These are phyloP conservation scores for Ichneumon xanthorius DNA, from an alignment of 2,888 invertebrate genomes.

Conservation along the genomic window DNA sequence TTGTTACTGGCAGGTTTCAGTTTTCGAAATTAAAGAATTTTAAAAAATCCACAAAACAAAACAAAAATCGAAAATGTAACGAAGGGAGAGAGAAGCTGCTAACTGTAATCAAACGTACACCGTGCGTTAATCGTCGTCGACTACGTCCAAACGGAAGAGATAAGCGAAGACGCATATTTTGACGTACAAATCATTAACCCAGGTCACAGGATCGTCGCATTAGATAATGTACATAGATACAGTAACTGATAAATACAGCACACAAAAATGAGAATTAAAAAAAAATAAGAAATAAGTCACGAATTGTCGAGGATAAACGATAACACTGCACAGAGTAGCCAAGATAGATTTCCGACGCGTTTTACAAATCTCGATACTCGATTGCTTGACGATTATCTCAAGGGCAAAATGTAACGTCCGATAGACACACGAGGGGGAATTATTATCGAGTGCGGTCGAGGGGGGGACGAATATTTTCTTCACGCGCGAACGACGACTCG, in stretches of 20 bases:
- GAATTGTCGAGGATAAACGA: conserved; percentile 63
- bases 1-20: conserved; percentile 53
- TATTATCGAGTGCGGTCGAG: not conserved
- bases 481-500: conserved; percentile 51
- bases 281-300: conserved; percentile 27
- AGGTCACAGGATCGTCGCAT: conserved; percentile 63
- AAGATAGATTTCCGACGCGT: conserved; percentile 53
- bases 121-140: conserved; percentile 40
- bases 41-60: not conserved
- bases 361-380: conserved; percentile 30
- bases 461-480: conserved; percentile 61
- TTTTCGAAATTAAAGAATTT: conserved; percentile 1
- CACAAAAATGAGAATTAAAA: conserved; percentile 27
- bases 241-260: conserved; percentile 64
- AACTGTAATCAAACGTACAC: conserved; percentile 26
- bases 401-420: not conserved
- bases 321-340: conserved; percentile 63
- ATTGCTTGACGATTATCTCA: not conserved
- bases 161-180: conserved; percentile 70
- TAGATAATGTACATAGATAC: conserved; percentile 72
- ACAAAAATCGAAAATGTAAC: conserved; percentile 3
- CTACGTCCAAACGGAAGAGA: conserved; percentile 54
- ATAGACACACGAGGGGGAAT: not conserved
- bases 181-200: conserved; percentile 65
- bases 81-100: conserved; percentile 19